Percentiles rank a stretch among this genome's conserved stretches.
Conservation (phyloP, 1,140 invertebrate genomes). For the Sminthurides bifidus region DNA sequence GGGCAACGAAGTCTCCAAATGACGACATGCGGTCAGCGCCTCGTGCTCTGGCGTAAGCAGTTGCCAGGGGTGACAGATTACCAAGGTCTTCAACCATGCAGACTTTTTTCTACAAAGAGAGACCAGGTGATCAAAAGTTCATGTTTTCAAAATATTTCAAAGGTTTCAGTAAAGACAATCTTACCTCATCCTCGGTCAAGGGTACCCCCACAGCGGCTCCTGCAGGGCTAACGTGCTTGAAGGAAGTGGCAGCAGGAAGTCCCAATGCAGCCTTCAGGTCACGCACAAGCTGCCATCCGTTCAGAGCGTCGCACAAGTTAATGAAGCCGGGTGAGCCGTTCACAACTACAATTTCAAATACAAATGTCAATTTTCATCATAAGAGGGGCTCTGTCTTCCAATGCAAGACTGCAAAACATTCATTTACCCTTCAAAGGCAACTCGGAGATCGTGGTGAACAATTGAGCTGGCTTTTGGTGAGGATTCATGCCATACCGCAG, state of each 20-base stretch:
- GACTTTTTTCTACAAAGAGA: slow-evolving; percentile 56
- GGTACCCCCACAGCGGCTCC: slow-evolving; percentile 83
- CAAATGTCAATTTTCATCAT: neutral
- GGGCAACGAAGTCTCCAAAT: slow-evolving; percentile 93
- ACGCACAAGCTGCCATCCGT: slow-evolving; percentile 89
- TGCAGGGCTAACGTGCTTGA: slow-evolving; percentile 95
- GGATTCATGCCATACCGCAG: slow-evolving; percentile 96
- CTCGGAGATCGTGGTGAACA: slow-evolving; percentile 66
- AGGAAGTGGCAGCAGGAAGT: slow-evolving; percentile 87
- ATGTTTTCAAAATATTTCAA: neutral
- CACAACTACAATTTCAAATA: slow-evolving; percentile 45
- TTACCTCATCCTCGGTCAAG: slow-evolving; percentile 51
- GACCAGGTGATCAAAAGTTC: neutral
- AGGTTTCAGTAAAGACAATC: neutral
- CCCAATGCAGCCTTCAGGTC: slow-evolving; percentile 69
- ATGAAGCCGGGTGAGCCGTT: slow-evolving; percentile 96
- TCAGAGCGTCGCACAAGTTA: slow-evolving; percentile 93
- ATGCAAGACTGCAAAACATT: too few relatives aligned
- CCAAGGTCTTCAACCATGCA: slow-evolving; percentile 86
- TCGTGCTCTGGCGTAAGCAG: slow-evolving; percentile 87
- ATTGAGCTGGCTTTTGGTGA: slow-evolving; percentile 90
- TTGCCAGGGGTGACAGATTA: slow-evolving; percentile 71
- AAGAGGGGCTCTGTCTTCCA: too few relatives aligned
- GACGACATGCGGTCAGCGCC: slow-evolving; percentile 98
- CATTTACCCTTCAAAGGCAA: slow-evolving; percentile 66